A percentile compares a stretch with the other conserved stretches of the same genome.
phyloP scores from a whole-genome alignment of 2,113 vertebrate genomes.

The Mus musculus region GRCm39 chr8:60566001-60566500 shows the following conservation, averaged over 20 bases:
- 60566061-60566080: not conserved
- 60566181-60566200: not conserved
- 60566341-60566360: not conserved
- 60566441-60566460: not conserved
- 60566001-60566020: not conserved
- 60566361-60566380: not conserved
- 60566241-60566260: slow-evolving; percentile 33
- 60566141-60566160: not conserved
- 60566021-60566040: not conserved
- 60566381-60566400: not conserved
- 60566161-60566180: not conserved
- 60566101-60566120: not conserved
- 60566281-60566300: not conserved
- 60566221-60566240: slow-evolving; percentile 7
- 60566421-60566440: slow-evolving; percentile 7
- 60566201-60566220: not conserved
- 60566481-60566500: not conserved
- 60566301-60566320: not conserved
- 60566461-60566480: not conserved
- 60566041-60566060: not conserved
- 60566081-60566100: not conserved
- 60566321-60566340: not conserved
- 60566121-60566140: not conserved
- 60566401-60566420: not conserved
- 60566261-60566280: slow-evolving; percentile 22